Evolutionary conservation across 2,888 invertebrate species (phyloP), one percentile per base, ranked within the genome.

Genomic region (Metallyticus violacea): DNA sequence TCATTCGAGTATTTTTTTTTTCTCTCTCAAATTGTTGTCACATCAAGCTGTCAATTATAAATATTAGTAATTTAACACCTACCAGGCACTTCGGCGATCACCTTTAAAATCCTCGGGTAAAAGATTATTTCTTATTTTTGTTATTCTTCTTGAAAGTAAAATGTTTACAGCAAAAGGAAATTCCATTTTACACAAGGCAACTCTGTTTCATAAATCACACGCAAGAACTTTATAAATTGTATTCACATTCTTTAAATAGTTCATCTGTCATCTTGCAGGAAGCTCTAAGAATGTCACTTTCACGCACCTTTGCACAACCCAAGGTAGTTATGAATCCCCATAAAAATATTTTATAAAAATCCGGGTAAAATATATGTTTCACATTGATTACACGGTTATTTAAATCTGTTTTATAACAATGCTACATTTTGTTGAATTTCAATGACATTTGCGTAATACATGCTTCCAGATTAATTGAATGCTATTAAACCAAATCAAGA

Each of bases 161-260:
- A 78, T 82, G 79, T 88, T 88, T 26, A 88, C 80, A 40, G 76
- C 86, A 77, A 88, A 88, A 22, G 88, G 86, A 83, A 88, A 88
- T 30, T 88, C 88, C 88, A 88, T 88, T 77, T 40, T 88, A 62
- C 40, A 62, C 28, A 83, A 29, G 40, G 78, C 77, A 81, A 62
- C 40, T 15, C 15, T 62, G 40, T 62, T 62, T 62, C 15, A 62
- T 15, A 62, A 62, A 62, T 7, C 22, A 62, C 40, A 62, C 1
- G 40, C 22, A 62, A 62, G 40, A 62, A 62, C 40, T 62, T 62
- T 62, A 62, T 62, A 22, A 62, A 62, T 15, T 9, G 40, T 62
- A 62, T 62, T 62, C 40, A 40, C 40, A 40, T 40, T 40, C 40
- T 40, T 40, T 40, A 40, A 40, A 40, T 40, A 40, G 40, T 40